Conservation (phyloP, 2,888 invertebrate genomes). For the Poecilobothrus nobilitatus region DNA sequence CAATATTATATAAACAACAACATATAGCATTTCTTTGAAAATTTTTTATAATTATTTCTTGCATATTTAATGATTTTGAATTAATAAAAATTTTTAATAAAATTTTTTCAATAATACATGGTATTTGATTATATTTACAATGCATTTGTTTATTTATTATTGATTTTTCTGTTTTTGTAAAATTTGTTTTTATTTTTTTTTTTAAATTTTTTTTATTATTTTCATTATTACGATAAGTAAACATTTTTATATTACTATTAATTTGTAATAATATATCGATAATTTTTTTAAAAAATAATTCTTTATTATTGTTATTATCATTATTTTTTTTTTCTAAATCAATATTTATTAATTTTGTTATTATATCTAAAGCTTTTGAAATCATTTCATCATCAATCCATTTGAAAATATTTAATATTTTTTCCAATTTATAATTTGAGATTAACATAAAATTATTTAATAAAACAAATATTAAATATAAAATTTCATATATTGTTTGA, state of each 20-base stretch:
- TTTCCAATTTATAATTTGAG: conserved; percentile 13
- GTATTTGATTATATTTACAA: conserved; percentile 26
- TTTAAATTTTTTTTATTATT: background rate
- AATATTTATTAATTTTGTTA: conserved; percentile 8
- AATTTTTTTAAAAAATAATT: conserved; percentile 27
- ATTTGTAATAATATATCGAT: conserved; percentile 34
- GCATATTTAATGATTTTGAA: conserved; percentile 21
- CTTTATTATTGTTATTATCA: conserved; percentile 8
- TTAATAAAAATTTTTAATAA: conserved; percentile 32
- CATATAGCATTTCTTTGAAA: conserved; percentile 36
- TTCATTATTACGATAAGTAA: background rate
- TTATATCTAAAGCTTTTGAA: background rate
- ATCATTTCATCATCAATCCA: conserved; percentile 12
- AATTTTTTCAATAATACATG: conserved; percentile 38
- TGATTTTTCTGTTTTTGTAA: conserved; percentile 24
- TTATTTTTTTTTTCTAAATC: background rate
- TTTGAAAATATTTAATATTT: background rate
- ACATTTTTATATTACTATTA: conserved; percentile 20
- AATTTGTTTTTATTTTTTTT: background rate
- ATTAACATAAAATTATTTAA: conserved; percentile 33
- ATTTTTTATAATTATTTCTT: conserved; percentile 32
- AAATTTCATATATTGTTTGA: conserved; percentile 30
- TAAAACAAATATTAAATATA: conserved; percentile 37
- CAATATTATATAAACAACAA: conserved; percentile 38
- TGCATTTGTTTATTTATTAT: conserved; percentile 28